Base-by-base conservation (phyloP, 2,888 invertebrate genomes). In the Dasysyrphus albostriatus region DNA sequence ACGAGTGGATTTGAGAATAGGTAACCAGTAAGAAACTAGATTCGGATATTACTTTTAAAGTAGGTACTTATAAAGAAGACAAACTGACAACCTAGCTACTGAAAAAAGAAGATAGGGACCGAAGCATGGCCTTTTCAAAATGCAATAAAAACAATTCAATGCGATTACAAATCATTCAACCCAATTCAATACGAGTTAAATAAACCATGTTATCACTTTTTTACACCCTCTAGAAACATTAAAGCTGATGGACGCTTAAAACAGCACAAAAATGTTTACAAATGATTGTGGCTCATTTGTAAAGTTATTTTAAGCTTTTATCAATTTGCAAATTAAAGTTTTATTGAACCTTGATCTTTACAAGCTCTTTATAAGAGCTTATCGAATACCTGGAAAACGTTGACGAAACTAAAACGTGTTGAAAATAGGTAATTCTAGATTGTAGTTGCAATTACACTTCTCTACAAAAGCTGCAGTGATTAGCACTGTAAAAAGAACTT, bases 281-380 rank as follows among this genome's bases (percentile, higher is more conserved):
- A 24, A 24, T 24, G 24, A 3, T 14, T 54, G 29, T n/a, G 32
- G 56, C 34, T 34, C 56, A 34, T 56, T 10, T n/a, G 5, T 1
- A 34, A 58, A 58, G 10, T 34, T 37, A 56, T 32, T 58, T 37
- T 37, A 16, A 58, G n/a, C 54, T 32, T 56, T 56, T 16, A 56
- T 56, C 32, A n/a, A 16, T 34, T 56, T 56, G n/a, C 2, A 34
- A 16, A 2, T 56, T 34, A 34, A 10, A 10, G 16, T 7, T 34
- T 5, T 34, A 34, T 6, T 12, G 16, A 58, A 37, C 58, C 34
- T 16, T 58, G 58, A 34, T 58, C 34, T 58, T 58, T 58, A 58
- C 58, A 58, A 58, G 34, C 32, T 0, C 34, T 8, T 4, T 32
- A n/a, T 32, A n/a, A 3, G 14, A 56, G 1, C 32, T 5, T 10